These are phyloP conservation scores for Oostethus manadensis DNA, from an alignment of 2,113 vertebrate species.

Conservation along the genomic window DNA sequence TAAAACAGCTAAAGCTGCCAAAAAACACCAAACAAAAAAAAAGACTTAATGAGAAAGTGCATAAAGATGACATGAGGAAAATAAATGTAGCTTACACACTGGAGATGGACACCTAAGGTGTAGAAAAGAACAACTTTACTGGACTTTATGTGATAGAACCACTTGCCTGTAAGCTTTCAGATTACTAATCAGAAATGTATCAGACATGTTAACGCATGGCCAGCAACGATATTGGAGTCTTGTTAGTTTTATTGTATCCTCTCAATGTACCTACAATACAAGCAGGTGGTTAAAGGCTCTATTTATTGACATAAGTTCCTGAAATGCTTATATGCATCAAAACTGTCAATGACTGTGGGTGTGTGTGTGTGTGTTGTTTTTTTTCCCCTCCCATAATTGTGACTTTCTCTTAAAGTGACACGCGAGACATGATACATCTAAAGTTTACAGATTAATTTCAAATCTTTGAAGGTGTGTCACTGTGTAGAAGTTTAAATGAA, in stretches of 20 bases:
- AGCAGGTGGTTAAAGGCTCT: constrained; percentile 32
- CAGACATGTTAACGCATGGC: constrained; percentile 19
- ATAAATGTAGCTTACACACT: constrained; percentile 70
- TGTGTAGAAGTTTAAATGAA: constrained; percentile 14
- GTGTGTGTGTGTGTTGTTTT: no score
- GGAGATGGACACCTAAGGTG: constrained; percentile 29
- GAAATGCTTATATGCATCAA: constrained; percentile 28
- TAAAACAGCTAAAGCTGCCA: constrained; percentile 36
- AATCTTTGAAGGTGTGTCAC: constrained; percentile 19
- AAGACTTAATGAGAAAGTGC: constrained; percentile 25
- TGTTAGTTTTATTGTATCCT: constrained; percentile 30
- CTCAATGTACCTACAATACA: constrained; percentile 20
- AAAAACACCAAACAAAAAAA: constrained; percentile 24
- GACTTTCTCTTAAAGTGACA: constrained; percentile 22
- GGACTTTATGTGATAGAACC: constrained; percentile 1
- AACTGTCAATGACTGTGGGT: constrained; percentile 15
- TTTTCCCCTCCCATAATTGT: constrained; percentile 19
- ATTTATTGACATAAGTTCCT: constrained; percentile 49
- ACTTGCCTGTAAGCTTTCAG: constrained; percentile 36
- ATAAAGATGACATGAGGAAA: constrained; percentile 32
- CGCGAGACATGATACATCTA: constrained; percentile 14
- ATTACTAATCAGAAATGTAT: background rate
- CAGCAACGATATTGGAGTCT: constrained; percentile 16
- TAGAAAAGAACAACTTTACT: constrained; percentile 16
- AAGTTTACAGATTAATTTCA: constrained; percentile 44